phyloP scores from a whole-genome alignment of 2,797 vertebrate genomes.

The Tarsius wallacei region DNA sequence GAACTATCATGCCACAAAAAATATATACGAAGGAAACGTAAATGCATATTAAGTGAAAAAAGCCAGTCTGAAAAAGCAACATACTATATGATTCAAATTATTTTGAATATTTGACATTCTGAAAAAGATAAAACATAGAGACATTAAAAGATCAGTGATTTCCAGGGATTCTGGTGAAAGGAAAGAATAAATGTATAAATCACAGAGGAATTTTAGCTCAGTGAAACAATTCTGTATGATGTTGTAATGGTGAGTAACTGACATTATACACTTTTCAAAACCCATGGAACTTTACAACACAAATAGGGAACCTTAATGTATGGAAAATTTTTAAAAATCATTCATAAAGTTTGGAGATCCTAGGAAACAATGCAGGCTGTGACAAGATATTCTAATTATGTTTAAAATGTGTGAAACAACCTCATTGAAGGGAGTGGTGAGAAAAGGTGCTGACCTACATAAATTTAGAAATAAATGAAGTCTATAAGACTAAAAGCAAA shows the following conservation, averaged over 20 bases:
- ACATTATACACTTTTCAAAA: neutral
- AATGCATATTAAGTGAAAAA: too few species aligned
- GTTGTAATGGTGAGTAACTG: neutral
- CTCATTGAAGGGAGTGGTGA: neutral
- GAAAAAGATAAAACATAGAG: neutral
- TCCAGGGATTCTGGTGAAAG: neutral
- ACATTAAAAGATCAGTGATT: neutral
- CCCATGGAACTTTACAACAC: neutral
- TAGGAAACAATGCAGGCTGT: neutral
- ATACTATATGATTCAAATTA: too few species aligned
- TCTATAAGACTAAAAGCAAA: neutral
- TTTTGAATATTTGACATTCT: too few species aligned
- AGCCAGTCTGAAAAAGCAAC: too few species aligned
- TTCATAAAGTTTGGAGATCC: neutral
- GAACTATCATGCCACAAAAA: neutral
- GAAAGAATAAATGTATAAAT: neutral
- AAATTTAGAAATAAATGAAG: neutral
- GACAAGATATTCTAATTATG: neutral
- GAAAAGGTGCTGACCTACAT: neutral
- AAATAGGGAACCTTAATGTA: neutral
- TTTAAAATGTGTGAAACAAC: slow-evolving; percentile 4
- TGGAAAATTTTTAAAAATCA: neutral
- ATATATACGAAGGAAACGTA: neutral
- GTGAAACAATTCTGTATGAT: neutral
- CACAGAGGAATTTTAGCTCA: neutral